A percentile compares a stretch with the other conserved stretches of the same genome.
Conservation (phyloP, 1,140 invertebrate species). For the Leptonema lineaticorne region DNA sequence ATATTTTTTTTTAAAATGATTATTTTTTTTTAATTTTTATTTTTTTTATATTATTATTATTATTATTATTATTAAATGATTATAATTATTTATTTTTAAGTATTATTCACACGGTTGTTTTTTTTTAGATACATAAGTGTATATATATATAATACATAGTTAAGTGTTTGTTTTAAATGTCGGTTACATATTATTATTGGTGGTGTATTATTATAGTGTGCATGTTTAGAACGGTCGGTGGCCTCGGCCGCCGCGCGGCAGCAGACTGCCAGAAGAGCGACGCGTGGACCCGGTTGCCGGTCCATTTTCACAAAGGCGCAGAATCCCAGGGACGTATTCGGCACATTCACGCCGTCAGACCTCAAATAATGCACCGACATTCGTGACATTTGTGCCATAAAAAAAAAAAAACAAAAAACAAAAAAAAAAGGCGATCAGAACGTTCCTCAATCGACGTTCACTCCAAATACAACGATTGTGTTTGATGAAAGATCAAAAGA, state of each 20-base stretch:
- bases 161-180: conserved; percentile 31
- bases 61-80: no score
- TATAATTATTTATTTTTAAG: conserved; percentile 16
- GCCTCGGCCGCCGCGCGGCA: conserved; percentile 42
- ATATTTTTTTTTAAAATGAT: background rate
- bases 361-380: background rate
- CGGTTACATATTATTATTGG: conserved; percentile 42
- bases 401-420: background rate
- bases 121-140: background rate
- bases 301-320: conserved; percentile 18
- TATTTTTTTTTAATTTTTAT: background rate
- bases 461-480: no score
- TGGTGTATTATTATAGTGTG: conserved; percentile 40
- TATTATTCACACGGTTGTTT: conserved; percentile 33
- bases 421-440: no score
- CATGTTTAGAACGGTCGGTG: conserved; percentile 43
- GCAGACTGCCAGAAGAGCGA: conserved; percentile 37
- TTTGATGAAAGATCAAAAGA: no score
- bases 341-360: background rate
- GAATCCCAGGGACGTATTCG: conserved; percentile 28
- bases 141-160: conserved; percentile 22
- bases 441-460: no score
- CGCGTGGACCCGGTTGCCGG: conserved; percentile 2
- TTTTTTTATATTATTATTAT: background rate
- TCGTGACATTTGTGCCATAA: background rate